phyloP scores from a whole-genome alignment of 1,140 invertebrate genomes.

The Brachionus koreanus region DNA sequence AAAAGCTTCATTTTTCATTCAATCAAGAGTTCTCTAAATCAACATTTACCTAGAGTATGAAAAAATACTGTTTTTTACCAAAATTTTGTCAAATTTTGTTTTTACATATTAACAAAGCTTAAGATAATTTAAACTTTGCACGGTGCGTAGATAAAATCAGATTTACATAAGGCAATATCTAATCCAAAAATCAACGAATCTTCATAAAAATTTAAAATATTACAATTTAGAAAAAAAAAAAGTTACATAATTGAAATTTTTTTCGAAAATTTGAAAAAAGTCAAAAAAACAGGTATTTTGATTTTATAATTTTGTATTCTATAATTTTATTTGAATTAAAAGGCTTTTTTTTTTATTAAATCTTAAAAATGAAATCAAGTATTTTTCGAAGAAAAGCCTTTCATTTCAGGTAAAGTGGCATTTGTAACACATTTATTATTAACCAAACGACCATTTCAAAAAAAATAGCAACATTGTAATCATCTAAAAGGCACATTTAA shows the following conservation, averaged over 20 bases:
- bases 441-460: background rate
- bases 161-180: background rate
- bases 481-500: background rate
- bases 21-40: background rate
- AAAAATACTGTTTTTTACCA: no score
- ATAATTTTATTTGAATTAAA: background rate
- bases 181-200: conserved; percentile 7
- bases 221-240: background rate
- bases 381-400: background rate
- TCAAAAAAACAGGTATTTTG: conserved; percentile 25
- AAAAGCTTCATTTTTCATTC: background rate
- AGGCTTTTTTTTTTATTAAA: background rate
- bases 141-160: background rate
- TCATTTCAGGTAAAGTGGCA: background rate
- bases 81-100: no score
- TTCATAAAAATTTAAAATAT: background rate
- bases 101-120: background rate
- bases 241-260: conserved; percentile 25
- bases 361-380: background rate
- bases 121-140: background rate
- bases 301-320: background rate
- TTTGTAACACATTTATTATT: background rate
- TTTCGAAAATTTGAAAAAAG: background rate
- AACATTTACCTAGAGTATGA: background rate
- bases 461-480: background rate